These are phyloP conservation scores for Amblyjoppa proteus DNA, from an alignment of 2,888 invertebrate species.

Conservation along the genomic window DNA sequence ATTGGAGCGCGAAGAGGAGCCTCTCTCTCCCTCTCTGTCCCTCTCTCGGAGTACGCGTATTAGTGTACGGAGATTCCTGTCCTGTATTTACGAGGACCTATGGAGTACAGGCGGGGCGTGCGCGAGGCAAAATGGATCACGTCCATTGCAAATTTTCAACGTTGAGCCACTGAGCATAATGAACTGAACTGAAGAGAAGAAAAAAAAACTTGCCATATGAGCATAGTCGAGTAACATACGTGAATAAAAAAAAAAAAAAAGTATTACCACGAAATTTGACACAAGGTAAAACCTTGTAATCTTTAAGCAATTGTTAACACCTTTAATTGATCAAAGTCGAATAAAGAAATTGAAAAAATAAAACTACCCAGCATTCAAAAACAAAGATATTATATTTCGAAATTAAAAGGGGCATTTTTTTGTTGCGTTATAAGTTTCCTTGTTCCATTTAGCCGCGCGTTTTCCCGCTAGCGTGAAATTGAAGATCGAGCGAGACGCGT, in stretches of 20 bases:
- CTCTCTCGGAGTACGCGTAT: slow-evolving; percentile 29
- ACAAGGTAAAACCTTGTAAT: too few species aligned
- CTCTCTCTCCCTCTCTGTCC: slow-evolving; percentile 3
- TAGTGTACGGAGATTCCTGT: slow-evolving; percentile 53
- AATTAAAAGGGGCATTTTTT: background rate
- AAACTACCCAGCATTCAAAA: background rate
- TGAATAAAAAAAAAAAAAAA: background rate
- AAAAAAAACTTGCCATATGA: too few species aligned
- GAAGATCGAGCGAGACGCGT: slow-evolving; percentile 44
- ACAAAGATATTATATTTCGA: background rate
- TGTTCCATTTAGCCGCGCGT: slow-evolving; percentile 30
- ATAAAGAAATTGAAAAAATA: background rate
- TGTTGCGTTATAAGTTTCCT: background rate
- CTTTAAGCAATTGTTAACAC: too few species aligned
- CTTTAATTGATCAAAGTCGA: background rate
- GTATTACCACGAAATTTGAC: too few species aligned
- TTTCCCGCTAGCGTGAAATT: slow-evolving; percentile 15
- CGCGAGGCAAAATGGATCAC: slow-evolving; percentile 2
- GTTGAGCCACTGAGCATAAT: background rate
- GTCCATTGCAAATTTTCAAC: background rate
- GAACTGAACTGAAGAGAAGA: too few species aligned
- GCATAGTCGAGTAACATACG: background rate
- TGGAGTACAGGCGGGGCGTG: slow-evolving; percentile 23
- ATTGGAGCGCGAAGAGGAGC: slow-evolving; percentile 57
- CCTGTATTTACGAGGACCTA: slow-evolving; percentile 44